Base-by-base conservation (phyloP, 2,797 vertebrate genomes). In the Falco columbarius region DNA sequence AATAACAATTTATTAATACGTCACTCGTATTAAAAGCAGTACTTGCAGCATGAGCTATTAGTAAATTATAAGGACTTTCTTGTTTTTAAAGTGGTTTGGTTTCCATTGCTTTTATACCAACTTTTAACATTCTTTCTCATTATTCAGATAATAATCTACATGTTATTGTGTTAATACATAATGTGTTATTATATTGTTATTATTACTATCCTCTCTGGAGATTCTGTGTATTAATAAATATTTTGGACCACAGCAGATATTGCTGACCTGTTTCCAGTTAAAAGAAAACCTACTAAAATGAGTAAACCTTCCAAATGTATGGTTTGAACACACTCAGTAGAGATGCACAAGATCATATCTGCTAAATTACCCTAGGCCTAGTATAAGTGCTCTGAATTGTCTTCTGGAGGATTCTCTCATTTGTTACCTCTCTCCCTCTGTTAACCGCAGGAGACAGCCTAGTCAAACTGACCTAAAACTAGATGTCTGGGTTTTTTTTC, bases 401-500 rank as follows among this genome's bases (percentile, higher is more conserved):
- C 19, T 61, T 74, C 29, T 81, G 34, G 19, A 74, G 26, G 24
- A 56, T 59, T 77, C 8, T 52, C 4, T 81, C 7, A 19, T 58
- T 74, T 12, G 1, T 36, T 24, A 13, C 8, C 21, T 54, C 12
- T 87, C 0, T 4, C 3, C 21, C 12, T 58, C 23, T 38, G 6
- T 27, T 54, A 13, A 80, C 42, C 70, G 15, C 26, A 91, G 38
- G 21, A 80, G 6, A 26, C 20, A 85, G 32, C 4, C 26, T 47
- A 30, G 32, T 70, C 22, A 70, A 76, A 71, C 6, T 63, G 8
- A 73, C 15, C 8, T 67, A 59, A 80, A 86, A 51, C 4, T 23
- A 52, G 4, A 8, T 4, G 2, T 56, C n/a, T 59, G n/a, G 71
- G 90, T 3, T 14, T 44, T 2, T 10, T 11, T 3, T 3, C 2